Evolutionary conservation across 37 sponge, comb jelly and placozoan genomes (phyloP).

Genomic region (Halisarca cf. caerulea): DNA sequence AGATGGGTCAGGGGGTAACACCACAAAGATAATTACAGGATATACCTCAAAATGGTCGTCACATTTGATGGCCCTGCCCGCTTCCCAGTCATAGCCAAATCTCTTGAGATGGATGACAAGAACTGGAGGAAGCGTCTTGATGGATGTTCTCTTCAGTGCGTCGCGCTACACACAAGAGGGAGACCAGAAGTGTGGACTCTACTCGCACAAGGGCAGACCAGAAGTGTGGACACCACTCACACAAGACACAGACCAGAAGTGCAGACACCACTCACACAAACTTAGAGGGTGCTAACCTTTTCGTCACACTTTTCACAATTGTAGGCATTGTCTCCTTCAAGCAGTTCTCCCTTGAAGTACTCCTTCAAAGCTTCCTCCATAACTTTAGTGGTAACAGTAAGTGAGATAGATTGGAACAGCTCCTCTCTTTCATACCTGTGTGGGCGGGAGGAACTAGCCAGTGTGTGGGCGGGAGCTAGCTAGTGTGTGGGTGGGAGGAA

Average conservation of each 20-base stretch:
- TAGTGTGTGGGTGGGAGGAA: no score
- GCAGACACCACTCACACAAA: no score
- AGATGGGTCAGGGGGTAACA: not conserved
- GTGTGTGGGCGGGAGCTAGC: no score
- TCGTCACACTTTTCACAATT: slow-evolving; percentile 91
- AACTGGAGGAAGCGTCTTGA: slow-evolving; percentile 85
- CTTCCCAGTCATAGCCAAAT: slow-evolving; percentile 96
- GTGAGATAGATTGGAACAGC: slow-evolving; percentile 75
- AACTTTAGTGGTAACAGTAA: slow-evolving; percentile 63
- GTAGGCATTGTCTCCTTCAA: slow-evolving; percentile 97
- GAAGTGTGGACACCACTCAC: no score
- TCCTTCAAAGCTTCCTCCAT: slow-evolving; percentile 87
- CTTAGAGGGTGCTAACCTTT: slow-evolving; percentile 52
- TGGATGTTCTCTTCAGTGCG: slow-evolving; percentile 88
- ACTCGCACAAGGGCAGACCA: no score
- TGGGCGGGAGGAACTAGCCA: not conserved
- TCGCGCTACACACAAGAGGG: slow-evolving; percentile 51
- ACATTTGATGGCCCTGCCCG: slow-evolving; percentile 88
- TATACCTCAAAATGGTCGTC: slow-evolving; percentile 90
- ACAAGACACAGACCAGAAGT: no score
- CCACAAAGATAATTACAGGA: not conserved
- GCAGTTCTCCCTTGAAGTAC: slow-evolving; percentile 91
- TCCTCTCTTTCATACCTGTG: slow-evolving; percentile 85
- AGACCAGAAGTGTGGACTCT: no score
- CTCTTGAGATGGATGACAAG: slow-evolving; percentile 95